Percentiles rank a stretch among this genome's conserved stretches.
These are phyloP conservation scores for Drosophila miranda DNA, from an alignment of 1,140 invertebrate genomes.

Conservation along the genomic window DNA sequence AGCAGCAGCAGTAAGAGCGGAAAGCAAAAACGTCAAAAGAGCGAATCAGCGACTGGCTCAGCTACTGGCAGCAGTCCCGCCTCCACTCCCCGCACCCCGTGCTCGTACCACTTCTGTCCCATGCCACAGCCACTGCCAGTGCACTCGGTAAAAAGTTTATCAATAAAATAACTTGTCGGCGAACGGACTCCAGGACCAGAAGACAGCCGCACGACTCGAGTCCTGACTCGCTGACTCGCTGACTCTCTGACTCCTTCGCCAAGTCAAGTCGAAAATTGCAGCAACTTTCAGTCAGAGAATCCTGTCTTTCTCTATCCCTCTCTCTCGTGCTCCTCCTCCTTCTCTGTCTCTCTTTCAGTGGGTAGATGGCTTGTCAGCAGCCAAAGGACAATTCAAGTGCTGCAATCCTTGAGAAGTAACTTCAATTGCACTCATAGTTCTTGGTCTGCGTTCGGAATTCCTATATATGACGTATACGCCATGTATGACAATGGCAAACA, in stretches of 20 bases:
- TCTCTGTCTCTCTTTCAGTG: conserved; percentile 3
- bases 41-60: conserved; percentile 26
- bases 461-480: conserved; percentile 66
- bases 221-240: background rate
- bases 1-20: conserved; percentile 41
- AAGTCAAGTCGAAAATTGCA: conserved; percentile 76
- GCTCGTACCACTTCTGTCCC: background rate
- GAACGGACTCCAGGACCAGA: conserved; percentile 26
- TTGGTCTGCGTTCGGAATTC: conserved; percentile 35
- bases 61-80: background rate
- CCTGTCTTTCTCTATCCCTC: conserved; percentile 3
- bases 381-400: conserved; percentile 66
- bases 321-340: background rate
- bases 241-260: conserved; percentile 35
- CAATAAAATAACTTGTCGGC: conserved; percentile 80
- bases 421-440: conserved; percentile 75
- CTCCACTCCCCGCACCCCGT: background rate
- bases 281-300: conserved; percentile 70
- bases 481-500: conserved; percentile 41
- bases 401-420: conserved; percentile 69
- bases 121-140: conserved; percentile 14
- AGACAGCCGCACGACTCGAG: conserved; percentile 35
- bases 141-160: conserved; percentile 73
- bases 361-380: conserved; percentile 41
- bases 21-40: conserved; percentile 50